phyloP scores from a whole-genome alignment of 1,140 invertebrate species.

The Lasaia peninsularis region DNA sequence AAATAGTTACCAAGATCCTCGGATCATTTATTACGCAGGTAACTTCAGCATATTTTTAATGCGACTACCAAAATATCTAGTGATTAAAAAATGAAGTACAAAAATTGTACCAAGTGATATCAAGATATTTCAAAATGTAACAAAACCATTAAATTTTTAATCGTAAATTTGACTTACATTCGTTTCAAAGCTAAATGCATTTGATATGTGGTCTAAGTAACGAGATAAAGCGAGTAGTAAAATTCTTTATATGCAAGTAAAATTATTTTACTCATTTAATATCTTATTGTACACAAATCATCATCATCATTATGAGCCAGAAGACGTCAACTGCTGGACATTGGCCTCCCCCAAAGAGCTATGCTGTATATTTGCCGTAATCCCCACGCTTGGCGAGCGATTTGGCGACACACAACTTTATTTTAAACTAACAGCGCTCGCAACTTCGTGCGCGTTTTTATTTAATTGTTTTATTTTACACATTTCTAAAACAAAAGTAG shows the following conservation, averaged over 20 bases:
- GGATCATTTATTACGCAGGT: no score
- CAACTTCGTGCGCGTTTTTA: no score
- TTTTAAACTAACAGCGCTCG: no score
- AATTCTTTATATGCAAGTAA: neutral
- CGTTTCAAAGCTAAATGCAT: slow-evolving; percentile 27
- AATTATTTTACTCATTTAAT: neutral
- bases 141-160: slow-evolving; percentile 16
- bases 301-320: no score
- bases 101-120: neutral
- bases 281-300: neutral
- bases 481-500: no score
- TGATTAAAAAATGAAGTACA: neutral
- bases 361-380: no score
- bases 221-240: neutral
- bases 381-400: no score
- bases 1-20: neutral
- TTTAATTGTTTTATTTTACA: no score
- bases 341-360: no score
- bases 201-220: slow-evolving; percentile 13
- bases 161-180: slow-evolving; percentile 30
- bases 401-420: no score
- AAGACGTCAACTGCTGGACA: no score
- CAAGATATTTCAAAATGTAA: slow-evolving; percentile 18
- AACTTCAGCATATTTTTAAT: neutral
- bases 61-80: neutral